Conservation (phyloP, 1,140 invertebrate species). For the Potamilus streckersoni region DNA sequence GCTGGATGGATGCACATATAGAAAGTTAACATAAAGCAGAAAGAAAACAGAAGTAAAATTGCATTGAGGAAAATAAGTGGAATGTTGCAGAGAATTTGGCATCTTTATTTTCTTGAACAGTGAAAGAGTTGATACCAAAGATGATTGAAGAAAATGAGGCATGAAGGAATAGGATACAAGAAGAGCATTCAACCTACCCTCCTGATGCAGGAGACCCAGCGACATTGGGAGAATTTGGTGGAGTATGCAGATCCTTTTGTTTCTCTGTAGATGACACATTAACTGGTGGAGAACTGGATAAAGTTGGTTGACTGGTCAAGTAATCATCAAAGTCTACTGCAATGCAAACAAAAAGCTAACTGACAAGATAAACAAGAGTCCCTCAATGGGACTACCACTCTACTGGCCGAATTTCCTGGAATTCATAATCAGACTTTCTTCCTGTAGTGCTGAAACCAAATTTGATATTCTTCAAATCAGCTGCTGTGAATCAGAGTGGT, state of each 20-base stretch:
- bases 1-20: too few species aligned
- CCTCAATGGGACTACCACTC: too few species aligned
- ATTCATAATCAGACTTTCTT: too few species aligned
- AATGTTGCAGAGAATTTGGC: background rate
- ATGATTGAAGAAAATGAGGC: background rate
- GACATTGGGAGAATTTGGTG: slow-evolving; percentile 72
- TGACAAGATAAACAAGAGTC: too few species aligned
- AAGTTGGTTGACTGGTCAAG: slow-evolving; percentile 40
- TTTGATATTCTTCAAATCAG: too few species aligned
- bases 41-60: too few species aligned
- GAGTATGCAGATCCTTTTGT: slow-evolving; percentile 67
- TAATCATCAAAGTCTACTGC: slow-evolving; percentile 85
- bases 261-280: slow-evolving; percentile 68
- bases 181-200: slow-evolving; percentile 21
- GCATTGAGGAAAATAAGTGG: background rate
- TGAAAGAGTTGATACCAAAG: background rate
- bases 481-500: too few species aligned
- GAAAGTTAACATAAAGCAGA: too few species aligned
- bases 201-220: slow-evolving; percentile 24
- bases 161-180: background rate
- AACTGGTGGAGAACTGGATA: slow-evolving; percentile 69
- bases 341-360: slow-evolving; percentile 8
- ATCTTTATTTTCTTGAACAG: background rate
- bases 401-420: too few species aligned
- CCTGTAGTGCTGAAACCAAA: too few species aligned